Base-by-base conservation (phyloP, 2,888 invertebrate genomes). In the Acleris emargana region DNA sequence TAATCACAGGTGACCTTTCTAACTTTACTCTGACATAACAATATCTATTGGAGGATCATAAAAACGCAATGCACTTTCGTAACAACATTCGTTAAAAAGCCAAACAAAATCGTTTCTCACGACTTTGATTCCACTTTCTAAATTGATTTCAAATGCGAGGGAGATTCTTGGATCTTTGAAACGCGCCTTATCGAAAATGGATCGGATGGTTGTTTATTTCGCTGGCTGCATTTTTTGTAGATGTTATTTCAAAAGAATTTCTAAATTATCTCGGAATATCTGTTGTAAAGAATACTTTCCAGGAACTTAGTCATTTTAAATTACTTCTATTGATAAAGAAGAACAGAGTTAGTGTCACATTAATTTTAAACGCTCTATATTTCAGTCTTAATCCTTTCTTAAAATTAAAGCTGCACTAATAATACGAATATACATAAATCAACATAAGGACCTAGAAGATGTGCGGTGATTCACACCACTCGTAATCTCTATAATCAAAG, bases 401-500 rank as follows among this genome's bases (percentile, higher is more conserved):
- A 38, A 13, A 38, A 13, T 38, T 13, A 38, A 38, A 38, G 38
- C 38, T 20, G 6, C 11, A 20, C 17, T 20, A 6, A 7, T 49
- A 17, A 11, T 9, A 18, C 2, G 3, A 49, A 20, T 17, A 49
- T 20, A 11, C 49, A 49, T 47, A 55, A 64, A 55, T 43, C 49
- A 20, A 38, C 32, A 55, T 64, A 66, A 61, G 66, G 66, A 57
- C 60, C 53, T 59, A 84, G 83, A 87, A 86, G 88, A 91, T 86
- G 88, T 84, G 82, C 84, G 82, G 83, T 91, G 90, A 91, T 89
- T 91, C 91, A 91, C 90, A 89, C 87, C 85, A 76, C 76, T 85
- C 81, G 84, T 89, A 91, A 91, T 92, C 90, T 90, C 88, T 87
- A 86, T 89, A 90, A 92, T 91, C 91, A 91, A 89, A 91, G 88